A percentile compares a stretch with the other conserved stretches of the same genome.
Conservation (phyloP, 2,113 vertebrate genomes). For the Myiagra hebetior region DNA sequence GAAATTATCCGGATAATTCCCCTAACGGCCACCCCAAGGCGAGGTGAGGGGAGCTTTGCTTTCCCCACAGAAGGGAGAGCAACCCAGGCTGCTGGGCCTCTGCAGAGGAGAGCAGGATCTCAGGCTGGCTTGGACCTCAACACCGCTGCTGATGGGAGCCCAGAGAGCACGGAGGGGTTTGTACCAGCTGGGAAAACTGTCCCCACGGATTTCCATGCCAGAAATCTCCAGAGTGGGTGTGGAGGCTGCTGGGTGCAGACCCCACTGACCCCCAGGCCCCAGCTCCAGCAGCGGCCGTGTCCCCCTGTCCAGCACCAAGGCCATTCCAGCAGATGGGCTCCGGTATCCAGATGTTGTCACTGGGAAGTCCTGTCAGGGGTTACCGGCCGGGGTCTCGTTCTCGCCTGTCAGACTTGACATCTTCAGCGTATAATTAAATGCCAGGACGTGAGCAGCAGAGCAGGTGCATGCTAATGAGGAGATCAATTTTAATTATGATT, state of each 20-base stretch:
- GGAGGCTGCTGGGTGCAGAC: not conserved
- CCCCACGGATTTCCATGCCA: accelerated
- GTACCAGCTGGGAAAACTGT: not conserved
- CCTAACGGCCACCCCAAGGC: not conserved
- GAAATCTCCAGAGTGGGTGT: not conserved
- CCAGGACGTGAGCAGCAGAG: slow-evolving; percentile 74
- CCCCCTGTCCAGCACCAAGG: not conserved
- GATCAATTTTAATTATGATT: slow-evolving; percentile 92
- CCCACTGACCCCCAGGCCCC: not conserved
- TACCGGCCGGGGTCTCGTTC: slow-evolving; percentile 68
- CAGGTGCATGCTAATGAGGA: slow-evolving; percentile 90
- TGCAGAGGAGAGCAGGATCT: not conserved
- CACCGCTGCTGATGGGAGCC: not conserved
- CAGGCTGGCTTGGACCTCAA: not conserved
- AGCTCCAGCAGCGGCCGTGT: not conserved
- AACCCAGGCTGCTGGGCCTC: accelerated
- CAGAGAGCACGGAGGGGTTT: not conserved
- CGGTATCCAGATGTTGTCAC: slow-evolving; percentile 38
- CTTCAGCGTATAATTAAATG: slow-evolving; percentile 76
- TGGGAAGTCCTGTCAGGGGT: slow-evolving; percentile 26
- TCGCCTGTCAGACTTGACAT: slow-evolving; percentile 79
- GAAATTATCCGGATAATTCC: not conserved
- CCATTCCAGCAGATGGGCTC: not conserved
- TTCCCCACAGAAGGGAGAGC: accelerated
- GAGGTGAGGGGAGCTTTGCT: not conserved